phyloP scores from a whole-genome alignment of 2,888 invertebrate genomes.

The Vannuccia rotundouncinata region DNA sequence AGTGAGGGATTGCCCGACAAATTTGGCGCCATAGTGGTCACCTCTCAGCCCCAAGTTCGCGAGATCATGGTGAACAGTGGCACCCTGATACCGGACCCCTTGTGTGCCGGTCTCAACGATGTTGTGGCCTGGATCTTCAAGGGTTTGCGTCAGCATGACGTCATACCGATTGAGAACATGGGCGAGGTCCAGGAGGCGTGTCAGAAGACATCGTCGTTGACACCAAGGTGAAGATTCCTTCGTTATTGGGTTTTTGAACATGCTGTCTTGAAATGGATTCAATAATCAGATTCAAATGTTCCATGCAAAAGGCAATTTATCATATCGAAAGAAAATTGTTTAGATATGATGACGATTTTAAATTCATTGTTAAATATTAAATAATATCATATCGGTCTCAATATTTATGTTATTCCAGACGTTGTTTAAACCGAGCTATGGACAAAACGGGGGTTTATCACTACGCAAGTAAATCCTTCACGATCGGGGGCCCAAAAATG shows the following conservation, averaged over 20 bases:
- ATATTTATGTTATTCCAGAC: too few species aligned
- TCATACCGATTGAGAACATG: constrained; percentile 46
- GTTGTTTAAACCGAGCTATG: constrained; percentile 50
- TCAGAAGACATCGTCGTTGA: constrained; percentile 42
- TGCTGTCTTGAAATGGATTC: not conserved
- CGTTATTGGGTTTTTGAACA: not conserved
- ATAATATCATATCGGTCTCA: too few species aligned
- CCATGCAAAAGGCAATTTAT: not conserved
- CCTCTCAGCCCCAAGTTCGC: constrained; percentile 46
- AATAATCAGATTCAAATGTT: not conserved
- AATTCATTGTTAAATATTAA: too few species aligned
- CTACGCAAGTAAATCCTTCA: constrained; percentile 52
- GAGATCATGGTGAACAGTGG: constrained; percentile 48
- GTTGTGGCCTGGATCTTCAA: constrained; percentile 55
- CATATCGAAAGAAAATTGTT: too few species aligned
- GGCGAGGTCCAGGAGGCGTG: constrained; percentile 47
- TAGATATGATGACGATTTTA: too few species aligned
- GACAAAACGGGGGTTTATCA: constrained; percentile 49
- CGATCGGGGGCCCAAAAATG: not conserved
- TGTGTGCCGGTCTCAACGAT: constrained; percentile 49
- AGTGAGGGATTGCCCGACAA: constrained; percentile 36
- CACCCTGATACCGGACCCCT: constrained; percentile 51
- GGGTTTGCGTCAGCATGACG: constrained; percentile 46
- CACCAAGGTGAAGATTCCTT: constrained; percentile 45
- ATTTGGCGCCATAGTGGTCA: constrained; percentile 34